Conservation (phyloP, 2,888 invertebrate species). For the Latrodectus hesperus region DNA sequence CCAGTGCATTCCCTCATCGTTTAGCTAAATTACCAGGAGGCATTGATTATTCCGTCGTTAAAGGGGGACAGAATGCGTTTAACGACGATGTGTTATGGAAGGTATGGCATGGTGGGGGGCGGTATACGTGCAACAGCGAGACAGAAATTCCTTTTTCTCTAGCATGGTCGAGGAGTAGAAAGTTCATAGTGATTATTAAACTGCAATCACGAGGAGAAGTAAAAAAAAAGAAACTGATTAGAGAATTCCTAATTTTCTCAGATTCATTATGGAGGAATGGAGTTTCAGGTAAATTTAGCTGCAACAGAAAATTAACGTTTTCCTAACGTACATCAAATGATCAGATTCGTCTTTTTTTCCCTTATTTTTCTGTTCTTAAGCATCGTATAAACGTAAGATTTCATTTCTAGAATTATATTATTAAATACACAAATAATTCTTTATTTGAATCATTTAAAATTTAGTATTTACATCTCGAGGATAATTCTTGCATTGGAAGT, state of each 20-base stretch:
- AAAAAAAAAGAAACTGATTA: background rate
- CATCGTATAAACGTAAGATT: too few relatives aligned
- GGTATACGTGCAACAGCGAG: background rate
- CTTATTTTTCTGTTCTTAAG: too few relatives aligned
- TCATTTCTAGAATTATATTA: too few relatives aligned
- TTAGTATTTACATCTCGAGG: too few relatives aligned
- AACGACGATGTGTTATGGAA: slow-evolving; percentile 24
- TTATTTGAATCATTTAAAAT: too few relatives aligned
- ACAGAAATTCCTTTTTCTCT: slow-evolving; percentile 5
- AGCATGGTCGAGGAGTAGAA: background rate
- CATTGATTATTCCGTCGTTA: slow-evolving; percentile 65
- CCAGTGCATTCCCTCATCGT: slow-evolving; percentile 10
- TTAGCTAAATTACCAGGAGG: slow-evolving; percentile 53
- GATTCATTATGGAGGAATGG: background rate
- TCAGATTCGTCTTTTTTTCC: too few relatives aligned
- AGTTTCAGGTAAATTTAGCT: background rate
- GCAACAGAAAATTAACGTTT: too few relatives aligned
- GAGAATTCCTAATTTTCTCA: background rate
- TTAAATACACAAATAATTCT: too few relatives aligned
- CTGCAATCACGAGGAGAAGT: background rate
- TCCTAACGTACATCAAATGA: too few relatives aligned
- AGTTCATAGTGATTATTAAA: slow-evolving; percentile 14
- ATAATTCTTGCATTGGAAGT: too few relatives aligned
- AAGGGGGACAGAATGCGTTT: slow-evolving; percentile 35
- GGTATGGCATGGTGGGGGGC: background rate